Base-by-base conservation (phyloP, 2,113 vertebrate genomes). In the Ctenomys sociabilis region DNA sequence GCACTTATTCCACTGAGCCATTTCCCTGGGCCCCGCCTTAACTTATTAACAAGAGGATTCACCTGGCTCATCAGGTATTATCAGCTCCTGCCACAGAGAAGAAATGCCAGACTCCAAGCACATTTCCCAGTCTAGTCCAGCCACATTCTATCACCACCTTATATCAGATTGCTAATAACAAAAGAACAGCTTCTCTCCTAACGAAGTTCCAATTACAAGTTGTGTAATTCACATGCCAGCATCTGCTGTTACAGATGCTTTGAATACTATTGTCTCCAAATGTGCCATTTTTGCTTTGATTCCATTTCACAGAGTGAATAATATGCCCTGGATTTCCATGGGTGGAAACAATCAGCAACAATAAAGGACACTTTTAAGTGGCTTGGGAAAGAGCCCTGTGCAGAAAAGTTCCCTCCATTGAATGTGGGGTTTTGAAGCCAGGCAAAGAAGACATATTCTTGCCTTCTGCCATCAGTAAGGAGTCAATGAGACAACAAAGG, bases 91-190 rank as follows among this genome's bases (percentile, higher is more conserved):
- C 8, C 59, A 82, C 43, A 64, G 35, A 54, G 30, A 73, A 93
- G 45, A 49, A 91, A 13, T 52, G 26, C 17, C 57, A 52, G 19
- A 0, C 43, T 70, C 72, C 37, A 81, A 72, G 9, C 86, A 63
- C 52, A 66, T 24, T 90, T 66, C 40, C 68, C 21, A 84, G 28
- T 40, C 57, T 37, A 45, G 2, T 5, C 10, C 9, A 5, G 5
- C 43, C 52, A 26, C 21, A 70, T 70, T 45, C 49, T 6, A 26
- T 92, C 45, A 66, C 24, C n/a, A 70, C 8, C 4, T 84, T 59
- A 75, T 78, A 54, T 85, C 43, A 63, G 54, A 43, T 59, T 93
- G 93, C 95, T 88, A 81, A 59, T 88, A 81, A 52, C 21, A 2
- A 84, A 91, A 85, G 49, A 81, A 43, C 73, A 89, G 68, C 12